These are phyloP conservation scores for Spongilla lacustris DNA, from an alignment of 37 sponge, comb jelly and placozoan genomes.

Conservation along the genomic window DNA sequence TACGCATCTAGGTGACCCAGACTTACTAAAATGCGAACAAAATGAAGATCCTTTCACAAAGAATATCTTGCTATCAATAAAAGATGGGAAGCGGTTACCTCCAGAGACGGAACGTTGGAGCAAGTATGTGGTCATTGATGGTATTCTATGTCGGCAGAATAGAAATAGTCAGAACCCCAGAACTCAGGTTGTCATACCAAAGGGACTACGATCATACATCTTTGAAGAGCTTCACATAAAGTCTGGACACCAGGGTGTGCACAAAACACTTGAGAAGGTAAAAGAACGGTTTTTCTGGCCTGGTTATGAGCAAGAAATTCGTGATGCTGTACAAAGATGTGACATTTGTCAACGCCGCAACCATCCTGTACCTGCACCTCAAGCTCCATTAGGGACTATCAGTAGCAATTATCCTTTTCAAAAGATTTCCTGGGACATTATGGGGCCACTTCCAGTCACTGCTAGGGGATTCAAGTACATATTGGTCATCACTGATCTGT, in stretches of 20 bases:
- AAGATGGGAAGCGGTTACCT: not conserved
- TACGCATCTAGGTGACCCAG: not conserved
- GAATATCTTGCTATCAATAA: not conserved
- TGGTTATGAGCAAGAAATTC: slow-evolving; percentile 12
- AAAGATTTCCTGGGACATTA: slow-evolving; percentile 34
- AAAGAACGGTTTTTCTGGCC: slow-evolving; percentile 34
- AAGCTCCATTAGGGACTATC: too few species aligned
- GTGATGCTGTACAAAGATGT: slow-evolving; percentile 4
- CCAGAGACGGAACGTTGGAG: not conserved
- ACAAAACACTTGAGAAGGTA: slow-evolving; percentile 10
- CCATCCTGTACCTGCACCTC: too few species aligned
- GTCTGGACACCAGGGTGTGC: slow-evolving; percentile 17
- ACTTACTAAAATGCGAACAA: not conserved
- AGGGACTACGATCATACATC: too few species aligned
- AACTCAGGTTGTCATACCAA: slow-evolving; percentile 11
- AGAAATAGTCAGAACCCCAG: not conserved
- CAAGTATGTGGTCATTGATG: not conserved
- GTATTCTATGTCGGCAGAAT: not conserved
- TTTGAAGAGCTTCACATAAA: not conserved
- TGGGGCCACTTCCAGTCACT: slow-evolving; percentile 28
- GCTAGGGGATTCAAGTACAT: slow-evolving; percentile 15
- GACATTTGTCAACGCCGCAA: slow-evolving; percentile 10
- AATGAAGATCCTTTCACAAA: not conserved
- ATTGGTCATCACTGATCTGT: slow-evolving; percentile 31
- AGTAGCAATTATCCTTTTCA: slow-evolving; percentile 4